phyloP scores from a whole-genome alignment of 2,888 invertebrate genomes.

The Heliconius ismenius region DNA sequence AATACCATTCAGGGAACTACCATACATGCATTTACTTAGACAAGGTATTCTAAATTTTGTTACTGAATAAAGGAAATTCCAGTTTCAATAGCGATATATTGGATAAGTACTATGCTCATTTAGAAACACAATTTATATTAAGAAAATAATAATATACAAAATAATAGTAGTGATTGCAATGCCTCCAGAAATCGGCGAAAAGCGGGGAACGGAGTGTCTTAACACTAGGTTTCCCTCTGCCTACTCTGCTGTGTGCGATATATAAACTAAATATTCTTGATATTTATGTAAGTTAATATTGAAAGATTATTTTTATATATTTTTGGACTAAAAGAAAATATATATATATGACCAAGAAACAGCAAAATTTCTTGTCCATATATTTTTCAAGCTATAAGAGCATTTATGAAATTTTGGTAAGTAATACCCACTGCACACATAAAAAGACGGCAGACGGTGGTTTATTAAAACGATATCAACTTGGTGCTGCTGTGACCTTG shows the following conservation, averaged over 20 bases:
- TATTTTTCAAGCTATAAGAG: not conserved
- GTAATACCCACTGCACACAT: not conserved
- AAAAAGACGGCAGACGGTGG: not conserved
- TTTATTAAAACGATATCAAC: conserved; percentile 7
- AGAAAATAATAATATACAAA: no score
- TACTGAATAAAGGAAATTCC: not conserved
- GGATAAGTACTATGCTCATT: not conserved
- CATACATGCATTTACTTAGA: not conserved
- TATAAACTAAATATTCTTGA: no score
- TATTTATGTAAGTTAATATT: no score
- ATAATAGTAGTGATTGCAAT: no score
- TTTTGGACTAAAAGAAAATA: no score
- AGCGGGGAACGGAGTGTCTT: no score
- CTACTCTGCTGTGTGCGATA: no score
- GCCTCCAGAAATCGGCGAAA: no score
- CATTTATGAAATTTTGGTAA: not conserved
- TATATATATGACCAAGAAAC: not conserved
- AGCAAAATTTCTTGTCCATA: not conserved
- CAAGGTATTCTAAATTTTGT: not conserved
- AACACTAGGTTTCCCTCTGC: no score
- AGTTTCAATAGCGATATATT: not conserved
- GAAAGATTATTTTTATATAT: no score
- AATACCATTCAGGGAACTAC: conserved; percentile 4
- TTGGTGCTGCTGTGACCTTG: conserved; percentile 8
- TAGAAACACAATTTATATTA: not conserved